A percentile compares a stretch with the other conserved stretches of the same genome.
These are phyloP conservation scores for Zoanthus gigantus DNA, from an alignment of 92 coral and sea anemone genomes.

Conservation along the genomic window DNA sequence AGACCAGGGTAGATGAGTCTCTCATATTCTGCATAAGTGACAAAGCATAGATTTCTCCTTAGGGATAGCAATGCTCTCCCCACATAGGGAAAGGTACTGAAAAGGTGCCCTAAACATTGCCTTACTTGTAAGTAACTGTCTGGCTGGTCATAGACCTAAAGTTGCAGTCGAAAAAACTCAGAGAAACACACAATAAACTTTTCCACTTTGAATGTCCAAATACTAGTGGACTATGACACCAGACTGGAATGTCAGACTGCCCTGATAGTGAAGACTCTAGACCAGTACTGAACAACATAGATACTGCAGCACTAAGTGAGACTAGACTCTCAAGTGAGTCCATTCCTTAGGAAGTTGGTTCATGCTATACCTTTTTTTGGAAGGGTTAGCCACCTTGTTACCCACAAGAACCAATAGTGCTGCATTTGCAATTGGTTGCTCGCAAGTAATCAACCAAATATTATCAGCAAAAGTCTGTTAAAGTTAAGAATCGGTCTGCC, in stretches of 20 bases:
- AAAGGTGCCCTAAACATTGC: conserved; percentile 16
- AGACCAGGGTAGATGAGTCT: conserved; percentile 2
- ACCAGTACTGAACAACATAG: conserved; percentile 4
- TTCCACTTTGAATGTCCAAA: conserved; percentile 10
- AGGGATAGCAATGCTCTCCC: conserved; percentile 16
- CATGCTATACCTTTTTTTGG: not conserved
- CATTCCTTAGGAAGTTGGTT: not conserved
- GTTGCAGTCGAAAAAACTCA: not conserved
- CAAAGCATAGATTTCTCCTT: not conserved
- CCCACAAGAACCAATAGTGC: not conserved
- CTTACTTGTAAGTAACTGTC: not conserved
- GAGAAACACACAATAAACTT: not conserved
- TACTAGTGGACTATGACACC: conserved; percentile 17
- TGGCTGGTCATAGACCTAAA: not conserved
- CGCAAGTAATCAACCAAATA: conserved; percentile 10
- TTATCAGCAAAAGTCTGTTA: conserved; percentile 19
- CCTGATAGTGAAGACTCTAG: conserved; percentile 7
- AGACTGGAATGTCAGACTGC: conserved; percentile 36
- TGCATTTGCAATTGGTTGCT: conserved; percentile 3
- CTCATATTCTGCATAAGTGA: not conserved
- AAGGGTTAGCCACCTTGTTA: not conserved
- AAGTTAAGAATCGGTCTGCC: not conserved
- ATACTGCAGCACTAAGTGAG: conserved; percentile 1
- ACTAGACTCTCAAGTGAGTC: not conserved
- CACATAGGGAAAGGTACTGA: conserved; percentile 6